Evolutionary conservation across 1,140 invertebrate species (phyloP).

Genomic region (Heliconius eleuchia): DNA sequence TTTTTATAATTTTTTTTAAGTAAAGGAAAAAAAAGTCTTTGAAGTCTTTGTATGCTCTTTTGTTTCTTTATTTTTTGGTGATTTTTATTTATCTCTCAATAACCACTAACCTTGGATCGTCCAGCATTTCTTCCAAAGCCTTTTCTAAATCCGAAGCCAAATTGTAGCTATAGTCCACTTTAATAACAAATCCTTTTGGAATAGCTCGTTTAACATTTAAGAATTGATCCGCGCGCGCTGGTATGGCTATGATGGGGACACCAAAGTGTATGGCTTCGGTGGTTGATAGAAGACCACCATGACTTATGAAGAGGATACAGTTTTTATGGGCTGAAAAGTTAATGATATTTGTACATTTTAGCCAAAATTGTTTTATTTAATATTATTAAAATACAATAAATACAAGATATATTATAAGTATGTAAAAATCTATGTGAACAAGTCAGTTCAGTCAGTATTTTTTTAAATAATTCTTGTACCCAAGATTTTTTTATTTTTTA

Average conservation of each 20-base stretch:
- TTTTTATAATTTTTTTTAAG: too few relatives aligned
- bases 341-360: neutral
- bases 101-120: constrained; percentile 37
- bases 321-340: constrained; percentile 81
- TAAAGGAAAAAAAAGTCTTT: too few relatives aligned
- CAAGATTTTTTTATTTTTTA: too few relatives aligned
- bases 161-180: constrained; percentile 43
- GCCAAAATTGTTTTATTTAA: too few relatives aligned
- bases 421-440: too few relatives aligned
- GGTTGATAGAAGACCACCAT: constrained; percentile 84
- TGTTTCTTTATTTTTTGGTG: too few relatives aligned
- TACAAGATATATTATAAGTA: too few relatives aligned
- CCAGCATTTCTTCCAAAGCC: constrained; percentile 41
- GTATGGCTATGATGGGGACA: constrained; percentile 84
- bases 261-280: constrained; percentile 85
- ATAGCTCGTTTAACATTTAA: constrained; percentile 74
- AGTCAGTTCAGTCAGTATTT: too few relatives aligned
- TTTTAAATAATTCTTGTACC: too few relatives aligned
- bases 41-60: too few relatives aligned
- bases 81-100: neutral
- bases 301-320: constrained; percentile 84
- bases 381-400: too few relatives aligned
- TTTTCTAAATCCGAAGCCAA: constrained; percentile 33
- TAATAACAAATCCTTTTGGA: constrained; percentile 62
- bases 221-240: constrained; percentile 84